Evolutionary conservation across 2,113 vertebrate species (phyloP), one percentile per base, ranked within the genome.

Genomic region (Lichenostomus cassidix): DNA sequence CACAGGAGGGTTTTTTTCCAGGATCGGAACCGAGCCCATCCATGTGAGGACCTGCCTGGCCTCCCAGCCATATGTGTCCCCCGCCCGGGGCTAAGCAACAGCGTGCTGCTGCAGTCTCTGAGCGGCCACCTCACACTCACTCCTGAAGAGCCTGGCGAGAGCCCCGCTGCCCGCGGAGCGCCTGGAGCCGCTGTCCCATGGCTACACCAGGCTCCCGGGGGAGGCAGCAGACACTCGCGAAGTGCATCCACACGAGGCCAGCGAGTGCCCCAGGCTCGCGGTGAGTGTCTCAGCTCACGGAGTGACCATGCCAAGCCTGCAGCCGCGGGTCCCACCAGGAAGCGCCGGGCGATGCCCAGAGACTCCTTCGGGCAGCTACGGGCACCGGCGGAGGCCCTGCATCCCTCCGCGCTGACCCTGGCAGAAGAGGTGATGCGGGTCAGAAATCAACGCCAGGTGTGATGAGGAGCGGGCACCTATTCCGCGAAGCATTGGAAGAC

Each of bases 61-160:
- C 3, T 53, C 18, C 2, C 23, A 3, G 1, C 4, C 44, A 31
- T 20, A 7, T 1, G 29, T 20, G 50, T 65, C 11, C 47, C 58
- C 58, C 10, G 6, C 42, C 41, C 18, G 37, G n/a, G 29, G 53
- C 37, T 76, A 53, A 68, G 59, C 62, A 83, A 58, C 42, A 50
- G 28, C n/a, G 35, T 12, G 21, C 12, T 41, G 69, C 28, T 62
- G 24, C 37, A 52, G 42, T 11, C 31, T 29, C 50, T 31, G 41
- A 4, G 62, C 37, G 21, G 50, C 44, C 37, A 64, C 44, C 65
- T 63, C 62, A 55, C 73, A 12, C 10, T 10, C 33, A 42, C 9
- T 29, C 33, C 41, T 28, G 53, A 39, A 27, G 63, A 55, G 50
- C 50, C 33, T 33, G 33, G 25, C 35, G 39, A 50, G 60, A 39